These are phyloP conservation scores for Pinctada fucata DNA, from an alignment of 2,888 invertebrate species.

Conservation along the genomic window DNA sequence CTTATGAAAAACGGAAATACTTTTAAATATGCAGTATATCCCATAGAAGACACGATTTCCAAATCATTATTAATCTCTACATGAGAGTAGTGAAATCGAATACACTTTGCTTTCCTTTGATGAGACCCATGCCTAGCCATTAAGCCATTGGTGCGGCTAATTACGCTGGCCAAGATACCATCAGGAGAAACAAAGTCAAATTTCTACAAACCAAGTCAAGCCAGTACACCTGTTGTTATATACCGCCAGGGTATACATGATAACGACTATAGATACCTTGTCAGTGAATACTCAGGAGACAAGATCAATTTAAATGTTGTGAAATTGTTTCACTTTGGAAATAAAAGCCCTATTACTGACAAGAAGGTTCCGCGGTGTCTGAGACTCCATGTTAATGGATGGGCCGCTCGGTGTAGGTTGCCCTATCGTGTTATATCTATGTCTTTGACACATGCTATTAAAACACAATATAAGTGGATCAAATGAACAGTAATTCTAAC, in stretches of 20 bases:
- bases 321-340: conserved; percentile 4
- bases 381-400: conserved; percentile 13
- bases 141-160: not conserved
- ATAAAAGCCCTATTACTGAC: not conserved
- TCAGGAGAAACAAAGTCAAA: too few relatives aligned
- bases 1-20: too few relatives aligned
- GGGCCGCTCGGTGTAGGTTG: conserved; percentile 8
- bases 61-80: too few relatives aligned
- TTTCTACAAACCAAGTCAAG: not conserved
- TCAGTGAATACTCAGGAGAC: not conserved
- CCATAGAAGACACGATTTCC: too few relatives aligned
- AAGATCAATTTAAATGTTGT: not conserved
- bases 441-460: conserved; percentile 45
- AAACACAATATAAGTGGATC: conserved; percentile 38
- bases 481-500: conserved; percentile 21
- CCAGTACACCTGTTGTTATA: not conserved
- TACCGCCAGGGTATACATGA: not conserved
- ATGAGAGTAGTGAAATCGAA: too few relatives aligned
- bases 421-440: conserved; percentile 22
- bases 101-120: too few relatives aligned
- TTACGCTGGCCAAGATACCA: not conserved
- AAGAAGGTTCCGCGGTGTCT: conserved; percentile 23
- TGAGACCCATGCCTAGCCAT: too few relatives aligned
- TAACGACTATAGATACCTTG: not conserved
- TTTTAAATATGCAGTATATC: too few relatives aligned